A percentile compares a stretch with the other conserved stretches of the same genome.
These are phyloP conservation scores for Apeira syringaria DNA, from an alignment of 2,888 invertebrate species.

Conservation along the genomic window DNA sequence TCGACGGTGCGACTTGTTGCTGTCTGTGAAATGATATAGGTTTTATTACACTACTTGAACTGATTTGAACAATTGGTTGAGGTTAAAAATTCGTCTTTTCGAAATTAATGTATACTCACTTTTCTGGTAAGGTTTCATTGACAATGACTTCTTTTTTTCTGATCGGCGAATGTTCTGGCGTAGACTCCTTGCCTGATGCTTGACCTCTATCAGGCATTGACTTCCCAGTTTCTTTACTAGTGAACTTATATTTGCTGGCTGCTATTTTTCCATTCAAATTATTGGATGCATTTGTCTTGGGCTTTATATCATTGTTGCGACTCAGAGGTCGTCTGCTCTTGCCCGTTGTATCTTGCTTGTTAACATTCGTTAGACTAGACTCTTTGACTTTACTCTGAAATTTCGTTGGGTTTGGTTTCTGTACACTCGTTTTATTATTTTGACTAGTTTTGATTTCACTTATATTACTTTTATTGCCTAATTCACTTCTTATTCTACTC, in stretches of 20 bases:
- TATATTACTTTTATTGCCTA: slow-evolving; percentile 74
- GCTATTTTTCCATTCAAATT: slow-evolving; percentile 42
- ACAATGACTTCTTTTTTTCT: slow-evolving; percentile 54
- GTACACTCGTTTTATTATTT: slow-evolving; percentile 55
- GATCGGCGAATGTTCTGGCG: slow-evolving; percentile 84
- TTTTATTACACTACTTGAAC: no score
- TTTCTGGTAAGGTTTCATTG: slow-evolving; percentile 45
- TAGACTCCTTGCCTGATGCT: slow-evolving; percentile 86
- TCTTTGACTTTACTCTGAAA: slow-evolving; percentile 74
- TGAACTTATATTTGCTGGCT: slow-evolving; percentile 54
- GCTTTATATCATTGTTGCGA: slow-evolving; percentile 59
- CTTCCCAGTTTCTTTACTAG: slow-evolving; percentile 57
- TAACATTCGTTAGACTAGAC: slow-evolving; percentile 69
- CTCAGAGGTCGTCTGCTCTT: slow-evolving; percentile 58
- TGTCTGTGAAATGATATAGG: slow-evolving; percentile 40
- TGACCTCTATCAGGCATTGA: slow-evolving; percentile 79
- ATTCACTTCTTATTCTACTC: slow-evolving; percentile 76
- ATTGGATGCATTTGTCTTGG: slow-evolving; percentile 46
- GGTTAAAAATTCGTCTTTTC: no score
- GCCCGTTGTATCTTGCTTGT: slow-evolving; percentile 46
- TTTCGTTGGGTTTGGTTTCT: slow-evolving; percentile 76
- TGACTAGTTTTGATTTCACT: slow-evolving; percentile 79
- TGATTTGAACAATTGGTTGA: no score
- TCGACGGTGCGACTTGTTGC: slow-evolving; percentile 62
- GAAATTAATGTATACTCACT: slow-evolving; percentile 43